Conservation (phyloP, 2,113 vertebrate genomes). For the Rynchops niger region DNA sequence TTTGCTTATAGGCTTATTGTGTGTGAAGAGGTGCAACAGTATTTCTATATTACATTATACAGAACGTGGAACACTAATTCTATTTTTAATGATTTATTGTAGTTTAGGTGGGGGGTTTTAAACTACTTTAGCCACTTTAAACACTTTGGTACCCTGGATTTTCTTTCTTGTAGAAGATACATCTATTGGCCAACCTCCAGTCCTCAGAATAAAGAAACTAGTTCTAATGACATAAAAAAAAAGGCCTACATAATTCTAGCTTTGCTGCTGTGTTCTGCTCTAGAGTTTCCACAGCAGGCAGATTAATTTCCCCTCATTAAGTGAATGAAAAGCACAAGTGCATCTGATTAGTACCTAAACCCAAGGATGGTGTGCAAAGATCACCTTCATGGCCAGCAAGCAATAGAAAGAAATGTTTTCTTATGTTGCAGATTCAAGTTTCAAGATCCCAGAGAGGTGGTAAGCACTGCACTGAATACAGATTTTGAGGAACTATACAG, state of each 20-base stretch:
- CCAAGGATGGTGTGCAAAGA: background rate
- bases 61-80: background rate
- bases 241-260: background rate
- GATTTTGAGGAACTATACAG: background rate
- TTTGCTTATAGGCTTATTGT: slow-evolving; percentile 2
- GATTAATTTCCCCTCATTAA: background rate
- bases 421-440: background rate
- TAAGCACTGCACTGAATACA: background rate
- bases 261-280: background rate
- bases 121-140: background rate
- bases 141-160: background rate
- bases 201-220: background rate
- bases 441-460: background rate
- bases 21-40: background rate
- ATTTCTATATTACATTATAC: slow-evolving; percentile 9
- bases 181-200: background rate
- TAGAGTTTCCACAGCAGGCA: background rate
- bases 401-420: background rate
- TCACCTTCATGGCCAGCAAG: background rate
- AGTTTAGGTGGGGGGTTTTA: background rate
- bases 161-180: background rate
- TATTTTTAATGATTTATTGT: slow-evolving; percentile 34
- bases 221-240: background rate
- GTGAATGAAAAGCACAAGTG: background rate
- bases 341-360: background rate